phyloP scores from a whole-genome alignment of 1,140 invertebrate species.

The Scaptodrosophila lebanonensis region DNA sequence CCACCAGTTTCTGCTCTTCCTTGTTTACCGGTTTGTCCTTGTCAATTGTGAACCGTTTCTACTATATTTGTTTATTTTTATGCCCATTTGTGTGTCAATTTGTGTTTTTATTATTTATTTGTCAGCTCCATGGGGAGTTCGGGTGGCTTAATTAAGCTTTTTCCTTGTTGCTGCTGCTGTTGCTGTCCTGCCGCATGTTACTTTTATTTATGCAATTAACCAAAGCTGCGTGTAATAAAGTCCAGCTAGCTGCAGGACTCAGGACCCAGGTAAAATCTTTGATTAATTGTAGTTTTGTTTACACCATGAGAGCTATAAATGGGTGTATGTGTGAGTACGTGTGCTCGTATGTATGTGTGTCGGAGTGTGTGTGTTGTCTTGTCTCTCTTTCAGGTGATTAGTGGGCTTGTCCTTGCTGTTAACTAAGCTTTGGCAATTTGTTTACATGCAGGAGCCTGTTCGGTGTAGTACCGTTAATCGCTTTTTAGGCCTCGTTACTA shows the following conservation, averaged over 20 bases:
- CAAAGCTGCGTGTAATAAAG: slow-evolving; percentile 69
- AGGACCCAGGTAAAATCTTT: slow-evolving; percentile 71
- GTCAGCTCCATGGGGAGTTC: slow-evolving; percentile 51
- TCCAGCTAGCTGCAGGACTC: too few species aligned
- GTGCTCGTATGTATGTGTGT: background rate
- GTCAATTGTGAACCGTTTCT: slow-evolving; percentile 9
- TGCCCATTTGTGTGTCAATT: slow-evolving; percentile 59
- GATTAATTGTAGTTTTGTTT: slow-evolving; percentile 75
- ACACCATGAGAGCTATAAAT: slow-evolving; percentile 36
- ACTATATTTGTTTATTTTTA: slow-evolving; percentile 21
- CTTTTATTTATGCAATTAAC: slow-evolving; percentile 73
- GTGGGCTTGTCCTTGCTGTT: slow-evolving; percentile 14
- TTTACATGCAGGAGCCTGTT: slow-evolving; percentile 34
- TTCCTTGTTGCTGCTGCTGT: background rate
- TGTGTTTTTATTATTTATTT: slow-evolving; percentile 73
- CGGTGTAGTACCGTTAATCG: slow-evolving; percentile 35
- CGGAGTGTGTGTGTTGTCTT: background rate
- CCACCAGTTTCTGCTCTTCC: slow-evolving; percentile 32
- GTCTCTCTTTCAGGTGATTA: slow-evolving; percentile 46
- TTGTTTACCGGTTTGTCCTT: slow-evolving; percentile 18
- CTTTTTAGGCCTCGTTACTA: slow-evolving; percentile 39
- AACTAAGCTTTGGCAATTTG: slow-evolving; percentile 49
- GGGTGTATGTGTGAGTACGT: slow-evolving; percentile 1
- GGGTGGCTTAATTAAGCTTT: slow-evolving; percentile 59
- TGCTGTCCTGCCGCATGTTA: slow-evolving; percentile 11